Evolutionary conservation across 2,797 vertebrate genomes (phyloP).

Genomic region (Labroides dimidiatus): DNA sequence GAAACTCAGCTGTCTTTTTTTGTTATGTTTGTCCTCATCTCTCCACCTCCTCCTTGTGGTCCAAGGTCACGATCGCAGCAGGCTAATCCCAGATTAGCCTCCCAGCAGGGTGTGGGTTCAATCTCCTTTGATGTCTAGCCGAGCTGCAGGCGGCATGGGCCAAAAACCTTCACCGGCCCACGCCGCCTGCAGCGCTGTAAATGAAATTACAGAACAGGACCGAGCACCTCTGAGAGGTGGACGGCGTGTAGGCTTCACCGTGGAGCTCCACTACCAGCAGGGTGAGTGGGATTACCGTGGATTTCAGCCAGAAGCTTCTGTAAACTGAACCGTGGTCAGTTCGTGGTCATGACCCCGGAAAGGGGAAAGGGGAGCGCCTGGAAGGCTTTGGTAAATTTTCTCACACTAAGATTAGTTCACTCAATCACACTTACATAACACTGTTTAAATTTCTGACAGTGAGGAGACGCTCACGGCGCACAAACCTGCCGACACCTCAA

Average conservation of each 20-base stretch:
- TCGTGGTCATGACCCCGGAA: constrained; percentile 12
- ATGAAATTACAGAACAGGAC: background rate
- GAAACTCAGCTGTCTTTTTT: background rate
- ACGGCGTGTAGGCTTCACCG: background rate
- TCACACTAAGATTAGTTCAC: background rate
- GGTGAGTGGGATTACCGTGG: constrained; percentile 31
- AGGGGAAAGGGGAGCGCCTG: constrained; percentile 2
- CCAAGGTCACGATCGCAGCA: constrained; percentile 21
- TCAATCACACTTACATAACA: background rate
- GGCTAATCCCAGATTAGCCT: constrained; percentile 65
- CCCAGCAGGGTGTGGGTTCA: constrained; percentile 23
- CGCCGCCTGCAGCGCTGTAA: background rate
- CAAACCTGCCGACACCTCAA: background rate
- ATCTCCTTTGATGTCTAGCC: constrained; percentile 35
- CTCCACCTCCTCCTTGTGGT: background rate
- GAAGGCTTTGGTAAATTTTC: background rate
- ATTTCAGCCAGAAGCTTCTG: constrained; percentile 16
- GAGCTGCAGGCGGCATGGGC: background rate
- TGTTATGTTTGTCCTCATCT: background rate
- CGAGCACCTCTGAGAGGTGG: constrained; percentile 9
- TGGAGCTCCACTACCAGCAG: background rate
- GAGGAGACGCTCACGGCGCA: background rate
- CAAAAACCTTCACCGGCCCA: constrained; percentile 4
- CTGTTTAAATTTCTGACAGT: background rate
- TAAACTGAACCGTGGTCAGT: constrained; percentile 14